Percentiles rank a stretch among this genome's conserved stretches.
Evolutionary conservation across 2,888 invertebrate genomes (phyloP).

Genomic region (Nyleta sp.): DNA sequence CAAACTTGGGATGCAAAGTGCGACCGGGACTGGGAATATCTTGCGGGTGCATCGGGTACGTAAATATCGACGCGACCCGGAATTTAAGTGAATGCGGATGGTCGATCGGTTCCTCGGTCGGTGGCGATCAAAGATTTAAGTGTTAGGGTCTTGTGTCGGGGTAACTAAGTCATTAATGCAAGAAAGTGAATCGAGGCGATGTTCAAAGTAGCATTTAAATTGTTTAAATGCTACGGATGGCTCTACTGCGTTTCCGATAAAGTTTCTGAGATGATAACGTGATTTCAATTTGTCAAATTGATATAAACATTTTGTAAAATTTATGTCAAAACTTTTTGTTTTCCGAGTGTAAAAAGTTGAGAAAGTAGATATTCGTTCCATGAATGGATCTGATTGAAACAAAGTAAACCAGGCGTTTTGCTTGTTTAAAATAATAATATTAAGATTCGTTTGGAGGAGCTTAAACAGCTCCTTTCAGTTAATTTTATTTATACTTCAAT

Average conservation of each 20-base stretch:
- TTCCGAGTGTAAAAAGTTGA: constrained; percentile 2
- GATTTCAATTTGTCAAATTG: no score
- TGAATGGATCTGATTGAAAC: constrained; percentile 10
- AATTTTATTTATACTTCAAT: no score
- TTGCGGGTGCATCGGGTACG: constrained; percentile 8
- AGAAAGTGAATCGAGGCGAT: no score
- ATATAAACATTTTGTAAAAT: neutral
- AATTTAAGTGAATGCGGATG: constrained; percentile 15
- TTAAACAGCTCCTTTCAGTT: constrained; percentile 20
- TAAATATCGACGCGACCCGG: constrained; percentile 38
- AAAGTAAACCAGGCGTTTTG: constrained; percentile 17
- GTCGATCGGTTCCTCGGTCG: neutral
- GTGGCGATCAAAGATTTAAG: neutral
- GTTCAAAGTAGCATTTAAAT: no score
- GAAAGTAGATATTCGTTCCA: constrained; percentile 6
- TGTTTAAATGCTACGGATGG: no score
- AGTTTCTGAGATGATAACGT: no score
- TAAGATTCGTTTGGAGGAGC: constrained; percentile 27
- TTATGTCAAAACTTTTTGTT: no score
- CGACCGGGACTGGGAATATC: constrained; percentile 43
- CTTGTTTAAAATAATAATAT: constrained; percentile 20
- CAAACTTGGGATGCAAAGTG: constrained; percentile 45
- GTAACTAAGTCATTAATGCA: no score
- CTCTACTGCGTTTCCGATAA: no score
- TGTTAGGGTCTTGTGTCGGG: no score